phyloP scores from a whole-genome alignment of 1,140 invertebrate genomes.

The Caenorhabditis brenneri region DNA sequence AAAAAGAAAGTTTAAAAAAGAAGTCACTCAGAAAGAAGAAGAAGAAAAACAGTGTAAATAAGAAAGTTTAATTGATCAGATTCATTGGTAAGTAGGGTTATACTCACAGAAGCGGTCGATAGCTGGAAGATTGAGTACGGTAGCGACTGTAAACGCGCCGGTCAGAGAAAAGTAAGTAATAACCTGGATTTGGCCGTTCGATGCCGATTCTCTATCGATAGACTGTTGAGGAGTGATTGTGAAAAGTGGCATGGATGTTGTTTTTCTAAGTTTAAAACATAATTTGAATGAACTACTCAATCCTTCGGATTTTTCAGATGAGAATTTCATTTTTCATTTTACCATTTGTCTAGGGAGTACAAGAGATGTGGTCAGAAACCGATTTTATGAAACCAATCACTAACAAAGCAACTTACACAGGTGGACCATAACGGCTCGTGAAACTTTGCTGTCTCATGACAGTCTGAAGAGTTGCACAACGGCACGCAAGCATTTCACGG shows the following conservation, averaged over 20 bases:
- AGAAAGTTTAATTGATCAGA: neutral
- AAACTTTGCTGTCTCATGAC: constrained; percentile 73
- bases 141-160: constrained; percentile 36
- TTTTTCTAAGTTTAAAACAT: constrained; percentile 22
- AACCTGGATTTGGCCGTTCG: neutral
- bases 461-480: constrained; percentile 72
- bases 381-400: too few species aligned
- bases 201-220: constrained; percentile 27
- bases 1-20: neutral
- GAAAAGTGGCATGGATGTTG: constrained; percentile 34
- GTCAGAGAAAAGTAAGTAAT: constrained; percentile 4
- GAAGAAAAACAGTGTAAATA: neutral
- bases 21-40: constrained; percentile 3
- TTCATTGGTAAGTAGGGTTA: constrained; percentile 31
- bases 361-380: too few species aligned
- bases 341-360: too few species aligned
- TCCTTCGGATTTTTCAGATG: neutral
- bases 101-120: constrained; percentile 43
- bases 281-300: neutral
- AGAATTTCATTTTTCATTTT: too few species aligned
- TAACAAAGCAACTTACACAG: constrained; percentile 56
- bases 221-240: constrained; percentile 21
- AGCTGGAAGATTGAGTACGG: constrained; percentile 37
- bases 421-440: constrained; percentile 72
- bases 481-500: constrained; percentile 73